A percentile compares a stretch with the other conserved stretches of the same genome.
These are phyloP conservation scores for Otus sunia DNA, from an alignment of 2,113 vertebrate genomes.

Conservation along the genomic window DNA sequence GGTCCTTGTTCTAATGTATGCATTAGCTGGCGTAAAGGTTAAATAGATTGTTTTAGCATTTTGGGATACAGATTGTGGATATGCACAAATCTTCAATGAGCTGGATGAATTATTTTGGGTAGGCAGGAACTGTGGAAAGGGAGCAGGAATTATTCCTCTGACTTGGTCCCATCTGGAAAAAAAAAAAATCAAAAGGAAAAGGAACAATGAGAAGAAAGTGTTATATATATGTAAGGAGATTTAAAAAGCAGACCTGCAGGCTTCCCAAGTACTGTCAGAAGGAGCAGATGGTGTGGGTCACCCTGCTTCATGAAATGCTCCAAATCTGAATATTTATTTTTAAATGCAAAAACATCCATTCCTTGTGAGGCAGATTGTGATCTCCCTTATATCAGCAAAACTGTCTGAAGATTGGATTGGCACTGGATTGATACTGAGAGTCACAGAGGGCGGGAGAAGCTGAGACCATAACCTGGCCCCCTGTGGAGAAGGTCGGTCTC, in stretches of 20 bases:
- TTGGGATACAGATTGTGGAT: conserved; percentile 51
- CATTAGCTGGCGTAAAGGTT: conserved; percentile 77
- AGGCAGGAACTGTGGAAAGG: neutral
- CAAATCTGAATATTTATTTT: conserved; percentile 47
- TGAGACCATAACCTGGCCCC: neutral
- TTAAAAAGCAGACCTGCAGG: neutral
- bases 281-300: conserved; percentile 55
- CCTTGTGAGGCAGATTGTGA: neutral
- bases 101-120: conserved; percentile 44
- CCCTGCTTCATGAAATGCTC: conserved; percentile 30
- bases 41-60: conserved; percentile 77
- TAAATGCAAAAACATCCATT: neutral
- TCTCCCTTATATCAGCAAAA: conserved; percentile 49
- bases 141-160: neutral
- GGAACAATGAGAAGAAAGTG: neutral
- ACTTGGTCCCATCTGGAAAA: neutral
- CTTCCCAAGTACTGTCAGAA: neutral
- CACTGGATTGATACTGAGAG: neutral
- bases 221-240: neutral
- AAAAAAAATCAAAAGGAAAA: neutral
- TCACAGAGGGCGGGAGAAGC: neutral
- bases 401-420: conserved; percentile 12
- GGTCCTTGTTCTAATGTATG: conserved; percentile 73
- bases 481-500: neutral
- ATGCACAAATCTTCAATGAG: conserved; percentile 38